Conservation (phyloP, 2,888 invertebrate species). For the Lobophora halterata region DNA sequence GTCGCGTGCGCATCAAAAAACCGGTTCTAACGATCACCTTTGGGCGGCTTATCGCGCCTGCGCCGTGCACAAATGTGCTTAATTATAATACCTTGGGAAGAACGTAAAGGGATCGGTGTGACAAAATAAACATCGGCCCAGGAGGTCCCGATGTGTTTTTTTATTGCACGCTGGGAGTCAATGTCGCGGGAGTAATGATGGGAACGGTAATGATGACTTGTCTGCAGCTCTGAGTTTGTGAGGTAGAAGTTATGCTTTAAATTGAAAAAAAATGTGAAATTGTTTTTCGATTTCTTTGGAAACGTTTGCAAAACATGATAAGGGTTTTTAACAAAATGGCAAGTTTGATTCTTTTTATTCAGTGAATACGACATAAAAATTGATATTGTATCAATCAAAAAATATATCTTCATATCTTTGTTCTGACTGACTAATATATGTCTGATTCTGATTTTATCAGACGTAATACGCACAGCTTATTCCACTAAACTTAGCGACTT, state of each 20-base stretch:
- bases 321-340: no score
- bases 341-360: no score
- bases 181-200: constrained; percentile 69
- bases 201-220: constrained; percentile 55
- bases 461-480: no score
- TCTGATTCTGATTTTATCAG: no score
- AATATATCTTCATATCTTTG: no score
- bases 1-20: constrained; percentile 76
- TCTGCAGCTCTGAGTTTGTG: constrained; percentile 28
- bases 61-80: constrained; percentile 72
- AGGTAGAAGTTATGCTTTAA: constrained; percentile 22
- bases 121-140: constrained; percentile 66
- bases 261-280: no score
- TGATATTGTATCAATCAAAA: no score
- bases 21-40: constrained; percentile 73
- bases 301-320: no score
- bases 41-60: constrained; percentile 77
- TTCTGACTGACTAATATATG: no score
- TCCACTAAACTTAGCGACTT: no score
- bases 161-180: constrained; percentile 66
- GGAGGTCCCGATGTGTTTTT: constrained; percentile 68
- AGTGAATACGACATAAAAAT: no score
- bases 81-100: constrained; percentile 74
- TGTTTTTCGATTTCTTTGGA: no score
- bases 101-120: constrained; percentile 41